Conservation (phyloP, 1,140 invertebrate genomes). For the Apis laboriosa region DNA sequence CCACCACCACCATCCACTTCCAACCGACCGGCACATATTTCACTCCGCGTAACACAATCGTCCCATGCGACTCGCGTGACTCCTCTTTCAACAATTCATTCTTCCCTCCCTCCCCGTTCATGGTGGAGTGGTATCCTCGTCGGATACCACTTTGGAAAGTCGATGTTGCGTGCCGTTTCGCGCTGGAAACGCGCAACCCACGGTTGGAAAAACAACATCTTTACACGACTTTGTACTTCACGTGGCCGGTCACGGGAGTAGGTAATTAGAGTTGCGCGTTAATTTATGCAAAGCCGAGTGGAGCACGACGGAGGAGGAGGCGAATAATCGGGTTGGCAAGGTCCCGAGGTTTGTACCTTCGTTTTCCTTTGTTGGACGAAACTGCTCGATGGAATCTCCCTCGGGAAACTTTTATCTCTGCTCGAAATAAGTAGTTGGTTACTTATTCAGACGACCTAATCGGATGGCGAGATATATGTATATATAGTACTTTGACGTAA, state of each 20-base stretch:
- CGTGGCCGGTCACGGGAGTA: conserved; percentile 27
- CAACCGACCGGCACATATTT: not conserved
- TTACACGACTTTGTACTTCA: not conserved
- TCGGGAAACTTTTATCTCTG: not conserved
- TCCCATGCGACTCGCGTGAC: not conserved
- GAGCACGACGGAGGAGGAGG: not conserved
- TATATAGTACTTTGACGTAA: too few relatives aligned
- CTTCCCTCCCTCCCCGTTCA: not conserved
- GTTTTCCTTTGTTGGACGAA: not conserved
- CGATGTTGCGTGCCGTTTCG: conserved; percentile 27
- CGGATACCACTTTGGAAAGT: not conserved
- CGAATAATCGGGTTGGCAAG: not conserved
- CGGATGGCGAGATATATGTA: not conserved
- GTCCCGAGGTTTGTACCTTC: conserved; percentile 16
- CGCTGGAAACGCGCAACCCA: conserved; percentile 27
- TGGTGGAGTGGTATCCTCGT: not conserved
- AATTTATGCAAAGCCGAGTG: conserved; percentile 36
- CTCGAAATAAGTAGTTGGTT: not conserved
- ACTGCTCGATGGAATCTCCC: not conserved
- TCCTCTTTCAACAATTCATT: not conserved
- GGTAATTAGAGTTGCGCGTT: conserved; percentile 51
- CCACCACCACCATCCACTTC: too few relatives aligned
- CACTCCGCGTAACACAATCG: not conserved
- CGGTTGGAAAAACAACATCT: conserved; percentile 36
- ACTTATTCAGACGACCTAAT: conserved; percentile 29